These are phyloP conservation scores for Silurus glanis DNA, from an alignment of 2,113 vertebrate species.

Conservation along the genomic window DNA sequence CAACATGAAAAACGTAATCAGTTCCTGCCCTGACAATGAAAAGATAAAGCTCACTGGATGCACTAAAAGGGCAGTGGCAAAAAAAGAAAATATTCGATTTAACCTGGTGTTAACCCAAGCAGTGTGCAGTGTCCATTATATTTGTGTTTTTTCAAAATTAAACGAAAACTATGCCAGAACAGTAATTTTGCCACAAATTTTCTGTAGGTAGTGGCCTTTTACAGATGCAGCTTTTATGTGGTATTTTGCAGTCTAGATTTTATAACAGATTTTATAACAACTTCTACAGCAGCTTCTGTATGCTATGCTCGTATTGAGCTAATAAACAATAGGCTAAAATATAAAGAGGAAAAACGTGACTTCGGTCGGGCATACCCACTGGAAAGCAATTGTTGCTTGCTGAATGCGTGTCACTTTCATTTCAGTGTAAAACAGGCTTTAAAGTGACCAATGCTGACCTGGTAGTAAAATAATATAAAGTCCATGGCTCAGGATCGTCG, in stretches of 20 bases:
- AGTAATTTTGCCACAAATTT: not conserved
- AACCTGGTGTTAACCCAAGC: not conserved
- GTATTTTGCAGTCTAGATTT: not conserved
- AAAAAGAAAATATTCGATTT: not conserved
- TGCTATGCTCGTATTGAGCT: not conserved
- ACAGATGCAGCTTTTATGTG: not conserved
- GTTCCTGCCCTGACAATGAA: not conserved
- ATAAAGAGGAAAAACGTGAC: not conserved
- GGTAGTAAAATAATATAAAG: not conserved
- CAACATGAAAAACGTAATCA: not conserved
- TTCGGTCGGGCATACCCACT: not conserved
- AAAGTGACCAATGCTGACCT: not conserved
- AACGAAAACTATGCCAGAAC: not conserved
- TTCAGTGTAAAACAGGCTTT: not conserved
- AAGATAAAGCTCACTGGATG: not conserved
- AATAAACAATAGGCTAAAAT: not conserved
- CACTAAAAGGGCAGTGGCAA: not conserved
- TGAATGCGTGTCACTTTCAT: not conserved
- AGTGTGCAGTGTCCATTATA: not conserved
- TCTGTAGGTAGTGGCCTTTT: not conserved
- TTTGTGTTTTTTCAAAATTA: not conserved
- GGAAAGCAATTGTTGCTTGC: not conserved
- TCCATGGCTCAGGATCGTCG: slow-evolving; percentile 1
- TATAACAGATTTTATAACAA: not conserved
- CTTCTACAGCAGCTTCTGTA: not conserved